Percentiles rank a stretch among this genome's conserved stretches.
These are phyloP conservation scores for Gopherus evgoodei DNA, from an alignment of 2,113 vertebrate species.

Conservation along the genomic window DNA sequence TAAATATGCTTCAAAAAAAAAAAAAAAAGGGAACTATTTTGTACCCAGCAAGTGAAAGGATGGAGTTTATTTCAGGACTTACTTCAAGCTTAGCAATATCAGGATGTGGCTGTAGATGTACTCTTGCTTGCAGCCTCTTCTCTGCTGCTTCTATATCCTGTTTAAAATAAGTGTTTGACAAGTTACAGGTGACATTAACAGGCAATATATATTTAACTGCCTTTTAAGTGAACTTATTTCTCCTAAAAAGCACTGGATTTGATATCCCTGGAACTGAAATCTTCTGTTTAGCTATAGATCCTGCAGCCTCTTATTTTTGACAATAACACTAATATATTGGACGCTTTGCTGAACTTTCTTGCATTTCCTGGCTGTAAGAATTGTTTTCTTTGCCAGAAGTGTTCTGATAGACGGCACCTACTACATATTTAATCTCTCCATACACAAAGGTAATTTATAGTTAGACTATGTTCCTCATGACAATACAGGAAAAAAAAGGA, in stretches of 20 bases:
- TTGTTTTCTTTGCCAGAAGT: background rate
- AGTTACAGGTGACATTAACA: background rate
- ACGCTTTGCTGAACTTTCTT: slow-evolving; percentile 10
- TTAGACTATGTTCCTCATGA: slow-evolving; percentile 9
- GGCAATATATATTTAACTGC: background rate
- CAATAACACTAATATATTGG: background rate
- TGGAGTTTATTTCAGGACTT: slow-evolving; percentile 56
- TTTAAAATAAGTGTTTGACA: background rate
- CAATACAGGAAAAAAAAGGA: background rate
- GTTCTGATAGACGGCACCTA: background rate
- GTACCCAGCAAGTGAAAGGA: slow-evolving; percentile 59
- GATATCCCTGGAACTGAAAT: background rate
- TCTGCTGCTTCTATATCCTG: slow-evolving; percentile 86
- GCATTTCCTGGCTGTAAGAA: background rate
- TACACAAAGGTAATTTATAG: background rate
- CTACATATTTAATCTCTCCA: background rate
- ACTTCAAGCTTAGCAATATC: slow-evolving; percentile 86
- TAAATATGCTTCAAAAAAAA: slow-evolving; percentile 50
- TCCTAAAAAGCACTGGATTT: background rate
- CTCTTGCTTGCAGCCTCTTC: slow-evolving; percentile 76
- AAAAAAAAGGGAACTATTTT: slow-evolving; percentile 45
- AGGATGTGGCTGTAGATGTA: slow-evolving; percentile 61
- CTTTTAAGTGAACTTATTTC: background rate
- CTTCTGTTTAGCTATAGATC: background rate
- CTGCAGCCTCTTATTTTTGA: background rate